Conservation (phyloP, 2,797 vertebrate species). For the Scleropages formosus region DNA sequence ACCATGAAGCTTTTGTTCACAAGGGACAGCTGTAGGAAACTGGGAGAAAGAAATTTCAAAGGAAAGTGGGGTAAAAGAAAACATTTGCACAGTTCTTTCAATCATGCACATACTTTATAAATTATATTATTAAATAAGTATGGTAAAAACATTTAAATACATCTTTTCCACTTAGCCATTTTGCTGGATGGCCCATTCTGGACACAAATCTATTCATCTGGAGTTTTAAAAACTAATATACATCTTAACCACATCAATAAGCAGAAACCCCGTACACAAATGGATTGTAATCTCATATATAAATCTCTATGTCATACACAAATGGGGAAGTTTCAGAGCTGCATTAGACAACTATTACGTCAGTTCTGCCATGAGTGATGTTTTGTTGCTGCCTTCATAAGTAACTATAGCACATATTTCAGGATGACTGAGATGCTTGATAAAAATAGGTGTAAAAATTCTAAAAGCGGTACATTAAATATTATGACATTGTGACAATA, state of each 20-base stretch:
- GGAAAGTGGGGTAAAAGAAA: neutral
- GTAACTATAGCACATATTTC: too few relatives aligned
- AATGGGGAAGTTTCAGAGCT: neutral
- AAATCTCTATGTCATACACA: neutral
- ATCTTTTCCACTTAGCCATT: neutral
- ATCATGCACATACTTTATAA: conserved; percentile 1
- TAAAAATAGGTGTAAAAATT: too few relatives aligned
- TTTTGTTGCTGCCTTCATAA: too few relatives aligned
- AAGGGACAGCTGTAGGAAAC: neutral
- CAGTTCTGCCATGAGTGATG: neutral
- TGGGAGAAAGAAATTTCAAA: neutral
- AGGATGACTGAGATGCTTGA: too few relatives aligned
- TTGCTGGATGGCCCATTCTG: conserved; percentile 9
- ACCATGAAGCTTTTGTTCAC: neutral
- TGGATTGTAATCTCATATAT: conserved; percentile 1
- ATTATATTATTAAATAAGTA: conserved; percentile 30
- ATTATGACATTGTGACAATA: too few relatives aligned
- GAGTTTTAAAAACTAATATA: conserved; percentile 4
- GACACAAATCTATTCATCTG: neutral
- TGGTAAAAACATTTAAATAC: conserved; percentile 18
- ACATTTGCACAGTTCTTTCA: neutral
- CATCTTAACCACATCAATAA: neutral
- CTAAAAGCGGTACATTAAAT: too few relatives aligned
- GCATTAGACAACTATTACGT: neutral
- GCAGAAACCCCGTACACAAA: conserved; percentile 5